A percentile compares a stretch with the other conserved stretches of the same genome.
These are phyloP conservation scores for Caerostris extrusa DNA, from an alignment of 1,140 invertebrate species.

Conservation along the genomic window DNA sequence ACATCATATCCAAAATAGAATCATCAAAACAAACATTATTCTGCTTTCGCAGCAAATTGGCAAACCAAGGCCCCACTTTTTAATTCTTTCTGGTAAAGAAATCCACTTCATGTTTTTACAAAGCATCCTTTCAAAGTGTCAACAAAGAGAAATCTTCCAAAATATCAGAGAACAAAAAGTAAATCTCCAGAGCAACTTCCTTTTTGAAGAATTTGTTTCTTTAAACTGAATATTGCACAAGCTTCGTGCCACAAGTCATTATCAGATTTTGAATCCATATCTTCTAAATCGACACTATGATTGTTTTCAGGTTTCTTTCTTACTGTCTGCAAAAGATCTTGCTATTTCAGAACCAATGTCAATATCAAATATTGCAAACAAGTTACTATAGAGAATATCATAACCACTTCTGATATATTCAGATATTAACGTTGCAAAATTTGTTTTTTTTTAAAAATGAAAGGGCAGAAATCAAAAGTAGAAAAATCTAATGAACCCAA, in stretches of 20 bases:
- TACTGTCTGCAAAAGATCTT: constrained; percentile 1
- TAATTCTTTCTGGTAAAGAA: constrained; percentile 28
- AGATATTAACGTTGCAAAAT: not conserved
- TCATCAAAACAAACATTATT: not conserved
- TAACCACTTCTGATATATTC: constrained; percentile 47
- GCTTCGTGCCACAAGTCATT: constrained; percentile 59
- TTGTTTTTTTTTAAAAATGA: constrained; percentile 12
- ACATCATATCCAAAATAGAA: not conserved
- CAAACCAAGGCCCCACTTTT: constrained; percentile 54
- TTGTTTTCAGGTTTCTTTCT: not conserved
- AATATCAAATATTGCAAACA: constrained; percentile 51
- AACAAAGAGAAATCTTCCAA: constrained; percentile 59
- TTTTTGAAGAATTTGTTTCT: not conserved
- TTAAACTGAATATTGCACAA: constrained; percentile 49
- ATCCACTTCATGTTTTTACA: constrained; percentile 5
- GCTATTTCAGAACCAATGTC: not conserved
- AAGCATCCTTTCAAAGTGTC: constrained; percentile 14
- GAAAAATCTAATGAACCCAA: constrained; percentile 35
- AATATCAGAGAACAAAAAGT: not conserved
- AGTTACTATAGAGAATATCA: constrained; percentile 62
- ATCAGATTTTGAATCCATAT: not conserved
- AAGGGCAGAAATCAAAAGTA: not conserved
- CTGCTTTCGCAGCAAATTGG: constrained; percentile 55
- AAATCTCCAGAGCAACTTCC: constrained; percentile 10
- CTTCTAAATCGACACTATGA: not conserved